Base-by-base conservation (phyloP, 2,797 vertebrate species). In the Telmatherina bonti region DNA sequence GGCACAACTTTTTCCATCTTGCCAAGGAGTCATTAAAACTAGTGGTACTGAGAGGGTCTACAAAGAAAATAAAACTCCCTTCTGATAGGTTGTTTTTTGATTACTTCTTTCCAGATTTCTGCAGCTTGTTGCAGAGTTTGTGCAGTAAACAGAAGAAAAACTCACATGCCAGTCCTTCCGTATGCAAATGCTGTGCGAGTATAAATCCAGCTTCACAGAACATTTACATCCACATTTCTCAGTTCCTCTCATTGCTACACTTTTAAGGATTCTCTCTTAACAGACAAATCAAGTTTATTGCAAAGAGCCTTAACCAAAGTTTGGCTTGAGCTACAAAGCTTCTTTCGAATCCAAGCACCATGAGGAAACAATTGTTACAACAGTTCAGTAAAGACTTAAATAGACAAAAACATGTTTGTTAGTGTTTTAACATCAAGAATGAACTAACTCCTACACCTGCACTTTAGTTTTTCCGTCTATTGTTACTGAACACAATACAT, bases 341-440 rank as follows among this genome's bases (percentile, higher is more conserved):
- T 20, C 3, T 11, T 8, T 1, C 47, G 1, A 30, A 67, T 62
- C 36, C 13, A 70, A 27, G 61, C 35, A 62, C 30, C 24, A 12
- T 53, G 16, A 29, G 38, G 15, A 41, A 27, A n/a, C 0, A 60
- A 20, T 8, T 36, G 30, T 47, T 26, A 30, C 1, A 59, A 65
- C 20, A 41, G 64, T 18, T 2, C 51, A 65, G 26, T 67, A 62
- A 81, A 61, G 36, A 29, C 24, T 13, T 49, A 41, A 5, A 20
- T 36, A 63, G 38, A 22, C 16, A 60, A 59, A 64, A 62, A 78
- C 24, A 65, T 5, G 58, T 62, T 9, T 51, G 74, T 77, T 54
- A 56, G 38, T 74, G 41, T 7, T 80, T 63, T 26, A 18, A 47
- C 49, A 41, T 52, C 36, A 47, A 63, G 41, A 65, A 68, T 36